Conservation (phyloP, 2,888 invertebrate species). For the Drosophila differens region DNA sequence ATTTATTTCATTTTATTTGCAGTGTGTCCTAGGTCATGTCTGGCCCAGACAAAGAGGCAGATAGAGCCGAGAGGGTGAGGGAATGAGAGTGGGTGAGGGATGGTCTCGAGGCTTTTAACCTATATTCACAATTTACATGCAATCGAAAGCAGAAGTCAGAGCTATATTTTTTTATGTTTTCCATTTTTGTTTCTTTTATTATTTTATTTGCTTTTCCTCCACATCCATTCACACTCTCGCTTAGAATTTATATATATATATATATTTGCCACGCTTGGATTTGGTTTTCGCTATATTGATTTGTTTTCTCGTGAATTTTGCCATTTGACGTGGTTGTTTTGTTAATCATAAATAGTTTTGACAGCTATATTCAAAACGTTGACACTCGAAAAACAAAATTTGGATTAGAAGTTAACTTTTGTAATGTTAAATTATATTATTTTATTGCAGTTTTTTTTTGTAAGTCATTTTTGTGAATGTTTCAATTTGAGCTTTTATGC, state of each 20-base stretch:
- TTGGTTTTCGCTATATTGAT: constrained; percentile 17
- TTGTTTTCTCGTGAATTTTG: constrained; percentile 28
- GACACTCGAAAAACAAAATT: constrained; percentile 22
- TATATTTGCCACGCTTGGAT: constrained; percentile 31
- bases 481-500: constrained; percentile 7
- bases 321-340: constrained; percentile 20
- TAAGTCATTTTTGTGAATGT: constrained; percentile 32
- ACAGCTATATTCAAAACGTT: constrained; percentile 47
- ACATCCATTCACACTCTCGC: constrained; percentile 49
- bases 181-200: constrained; percentile 1
- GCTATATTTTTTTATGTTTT: constrained; percentile 39
- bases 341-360: constrained; percentile 28
- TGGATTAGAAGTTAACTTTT: constrained; percentile 4
- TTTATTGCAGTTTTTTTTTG: background rate
- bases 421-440: background rate
- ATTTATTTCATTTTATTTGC: constrained; percentile 65
- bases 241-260: constrained; percentile 52
- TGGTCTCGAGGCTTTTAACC: constrained; percentile 69
- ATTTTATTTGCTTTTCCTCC: constrained; percentile 24
- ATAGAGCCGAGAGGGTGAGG: background rate
- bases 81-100: constrained; percentile 1
- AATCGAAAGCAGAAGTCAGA: constrained; percentile 56
- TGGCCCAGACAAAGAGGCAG: constrained; percentile 21
- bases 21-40: constrained; percentile 76
- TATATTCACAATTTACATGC: constrained; percentile 71